Evolutionary conservation across 2,888 invertebrate species (phyloP), one percentile per base, ranked within the genome.

Genomic region (Smittia sp.): DNA sequence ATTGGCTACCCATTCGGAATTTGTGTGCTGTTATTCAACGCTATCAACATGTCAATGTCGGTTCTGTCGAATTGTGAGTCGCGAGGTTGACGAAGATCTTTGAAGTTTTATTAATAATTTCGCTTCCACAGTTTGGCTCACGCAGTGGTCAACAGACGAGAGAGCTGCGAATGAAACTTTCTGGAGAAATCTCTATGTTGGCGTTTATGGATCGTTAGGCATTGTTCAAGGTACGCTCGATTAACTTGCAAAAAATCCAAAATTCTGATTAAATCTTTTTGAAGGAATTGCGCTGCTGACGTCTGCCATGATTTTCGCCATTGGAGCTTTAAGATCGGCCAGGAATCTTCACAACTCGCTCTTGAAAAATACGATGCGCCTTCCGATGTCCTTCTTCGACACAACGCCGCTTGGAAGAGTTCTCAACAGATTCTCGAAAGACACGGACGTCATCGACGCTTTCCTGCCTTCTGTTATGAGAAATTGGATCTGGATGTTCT

Each of bases 131-230:
- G 69, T 93, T 77, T 95, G 94, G 94, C 85, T 95, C 27, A 90
- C 91, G 20, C 80, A 84, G 75, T 94, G 94, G 94, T 89, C 94
- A n/a, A 88, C 88, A 76, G 92, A 93, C 78, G 79, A 83, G 13
- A 75, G 80, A 76, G 86, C 86, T 25, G 83, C 85, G 13, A 84
- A 90, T 78, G 86, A 63, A 1, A 39, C 84, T 1, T 79, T 80
- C 1, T 85, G 85, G 75, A 72, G 79, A 46, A 78, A 81, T 75
- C 75, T 78, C 74, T 80, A 80, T 75, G 77, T 83, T 6, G 80
- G 80, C 2, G 79, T 83, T 15, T 83, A 83, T 77, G 82, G 80
- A 9, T 79, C 76, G 22, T 75, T 83, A 1, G 83, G 83, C 1
- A 77, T 78, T 69, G 78, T 78, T 1, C 82, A 83, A 72, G 78